Conservation (phyloP, 2,113 vertebrate genomes). For the Brienomyrus longianalis region DNA sequence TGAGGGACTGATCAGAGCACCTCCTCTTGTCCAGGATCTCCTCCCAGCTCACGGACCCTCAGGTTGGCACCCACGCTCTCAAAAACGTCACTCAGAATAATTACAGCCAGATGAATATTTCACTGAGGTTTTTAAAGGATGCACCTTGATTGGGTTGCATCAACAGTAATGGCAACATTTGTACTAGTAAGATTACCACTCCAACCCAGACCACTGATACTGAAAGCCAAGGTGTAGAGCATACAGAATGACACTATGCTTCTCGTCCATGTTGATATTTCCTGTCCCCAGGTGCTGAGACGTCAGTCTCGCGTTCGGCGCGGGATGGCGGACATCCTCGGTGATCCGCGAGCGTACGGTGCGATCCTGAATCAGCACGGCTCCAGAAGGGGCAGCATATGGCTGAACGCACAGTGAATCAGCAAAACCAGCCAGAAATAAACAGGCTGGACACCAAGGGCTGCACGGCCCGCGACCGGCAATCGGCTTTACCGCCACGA, state of each 20-base stretch:
- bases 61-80: background rate
- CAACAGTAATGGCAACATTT: background rate
- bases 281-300: background rate
- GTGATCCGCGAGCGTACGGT: background rate
- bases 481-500: background rate
- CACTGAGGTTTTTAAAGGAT: background rate
- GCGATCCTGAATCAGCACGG: background rate
- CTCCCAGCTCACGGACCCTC: background rate
- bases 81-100: background rate
- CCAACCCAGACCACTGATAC: background rate
- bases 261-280: background rate
- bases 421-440: conserved; percentile 3
- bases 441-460: background rate
- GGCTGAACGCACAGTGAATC: background rate
- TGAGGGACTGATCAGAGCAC: background rate
- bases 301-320: background rate
- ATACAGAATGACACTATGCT: background rate
- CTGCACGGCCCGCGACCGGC: background rate
- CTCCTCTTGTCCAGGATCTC: background rate
- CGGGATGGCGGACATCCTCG: background rate
- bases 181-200: background rate
- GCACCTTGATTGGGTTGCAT: background rate
- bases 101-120: background rate
- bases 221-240: background rate
- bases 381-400: background rate